Evolutionary conservation across 1,140 invertebrate species (phyloP).

Genomic region (Probaryconus sp.): DNA sequence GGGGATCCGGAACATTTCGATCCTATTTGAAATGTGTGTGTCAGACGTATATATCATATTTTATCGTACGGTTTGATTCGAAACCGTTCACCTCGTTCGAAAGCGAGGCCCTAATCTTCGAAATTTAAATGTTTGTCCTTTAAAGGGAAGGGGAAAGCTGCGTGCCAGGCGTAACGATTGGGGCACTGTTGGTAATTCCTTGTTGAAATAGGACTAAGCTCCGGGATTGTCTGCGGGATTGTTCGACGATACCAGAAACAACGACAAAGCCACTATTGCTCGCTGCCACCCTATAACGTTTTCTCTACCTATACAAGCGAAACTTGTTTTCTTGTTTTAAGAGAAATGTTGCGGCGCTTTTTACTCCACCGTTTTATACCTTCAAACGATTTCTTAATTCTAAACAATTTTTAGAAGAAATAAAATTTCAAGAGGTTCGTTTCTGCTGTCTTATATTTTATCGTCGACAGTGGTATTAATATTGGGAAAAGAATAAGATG

Average conservation of each 20-base stretch:
- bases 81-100: conserved; percentile 37
- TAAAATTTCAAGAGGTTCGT: too few species aligned
- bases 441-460: too few species aligned
- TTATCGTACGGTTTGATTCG: conserved; percentile 46
- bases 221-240: conserved; percentile 63
- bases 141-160: conserved; percentile 18
- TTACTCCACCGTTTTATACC: too few species aligned
- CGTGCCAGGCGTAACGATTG: conserved; percentile 27
- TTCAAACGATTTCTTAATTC: too few species aligned
- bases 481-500: too few species aligned
- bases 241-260: conserved; percentile 59
- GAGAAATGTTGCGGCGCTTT: conserved; percentile 6
- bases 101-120: conserved; percentile 57
- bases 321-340: conserved; percentile 12
- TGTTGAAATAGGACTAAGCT: conserved; percentile 65
- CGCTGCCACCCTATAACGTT: conserved; percentile 45
- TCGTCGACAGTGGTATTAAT: too few species aligned
- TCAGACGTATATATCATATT: conserved; percentile 33
- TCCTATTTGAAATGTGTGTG: too few species aligned
- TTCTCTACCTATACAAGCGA: conserved; percentile 15
- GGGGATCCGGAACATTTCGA: too few species aligned
- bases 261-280: conserved; percentile 42
- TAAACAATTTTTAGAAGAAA: too few species aligned
- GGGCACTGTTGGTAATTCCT: conserved; percentile 60
- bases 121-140: conserved; percentile 64